These are phyloP conservation scores for Charanyca ferruginea DNA, from an alignment of 2,888 invertebrate genomes.

Conservation along the genomic window DNA sequence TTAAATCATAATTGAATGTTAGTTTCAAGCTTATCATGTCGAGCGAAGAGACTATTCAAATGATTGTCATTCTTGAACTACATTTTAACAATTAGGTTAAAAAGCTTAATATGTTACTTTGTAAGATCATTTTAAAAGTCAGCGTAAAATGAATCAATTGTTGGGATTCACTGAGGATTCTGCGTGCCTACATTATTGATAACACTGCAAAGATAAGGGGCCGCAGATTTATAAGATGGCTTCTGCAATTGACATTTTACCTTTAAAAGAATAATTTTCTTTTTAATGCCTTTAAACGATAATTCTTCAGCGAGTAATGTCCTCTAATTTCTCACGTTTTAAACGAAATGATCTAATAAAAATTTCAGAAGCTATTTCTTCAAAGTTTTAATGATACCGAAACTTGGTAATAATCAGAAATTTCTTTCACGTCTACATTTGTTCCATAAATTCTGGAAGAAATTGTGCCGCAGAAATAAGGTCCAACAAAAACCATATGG, in stretches of 20 bases:
- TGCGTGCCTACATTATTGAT: not conserved
- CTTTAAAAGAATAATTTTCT: slow-evolving; percentile 1
- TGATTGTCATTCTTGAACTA: too few species aligned
- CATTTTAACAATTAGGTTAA: too few species aligned
- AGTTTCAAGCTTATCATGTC: too few species aligned
- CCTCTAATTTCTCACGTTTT: not conserved
- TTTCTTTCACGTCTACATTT: not conserved
- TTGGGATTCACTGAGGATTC: slow-evolving; percentile 8
- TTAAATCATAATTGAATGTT: too few species aligned
- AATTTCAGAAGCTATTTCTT: not conserved
- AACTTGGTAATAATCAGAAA: not conserved
- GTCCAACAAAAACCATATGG: not conserved
- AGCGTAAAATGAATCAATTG: not conserved
- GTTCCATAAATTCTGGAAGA: not conserved
- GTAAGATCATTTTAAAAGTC: not conserved
- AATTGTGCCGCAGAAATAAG: not conserved
- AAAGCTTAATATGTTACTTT: too few species aligned
- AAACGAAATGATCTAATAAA: not conserved
- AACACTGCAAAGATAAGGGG: slow-evolving; percentile 2
- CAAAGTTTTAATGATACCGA: not conserved
- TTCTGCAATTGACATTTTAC: slow-evolving; percentile 30
- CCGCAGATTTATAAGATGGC: slow-evolving; percentile 1
- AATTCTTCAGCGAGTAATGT: slow-evolving; percentile 2
- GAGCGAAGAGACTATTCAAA: too few species aligned
- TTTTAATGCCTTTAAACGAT: slow-evolving; percentile 15